Base-by-base conservation (phyloP, 2,113 vertebrate genomes). In the Perca fluviatilis region DNA sequence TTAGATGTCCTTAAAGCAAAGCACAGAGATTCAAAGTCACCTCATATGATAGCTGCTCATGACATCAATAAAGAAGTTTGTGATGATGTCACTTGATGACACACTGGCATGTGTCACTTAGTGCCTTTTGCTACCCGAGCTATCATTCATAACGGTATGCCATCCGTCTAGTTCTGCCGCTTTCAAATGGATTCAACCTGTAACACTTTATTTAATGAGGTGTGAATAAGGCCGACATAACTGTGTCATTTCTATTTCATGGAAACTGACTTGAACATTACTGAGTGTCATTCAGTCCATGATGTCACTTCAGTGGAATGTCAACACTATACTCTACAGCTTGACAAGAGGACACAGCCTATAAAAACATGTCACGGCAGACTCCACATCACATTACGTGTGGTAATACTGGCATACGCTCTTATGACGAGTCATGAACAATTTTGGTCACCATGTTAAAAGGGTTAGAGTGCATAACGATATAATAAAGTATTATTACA, bases 151-250 rank as follows among this genome's bases (percentile, higher is more conserved):
- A 40, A 23, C 36, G 13, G 69, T 21, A 49, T 19, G 8, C 40
- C 19, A 23, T 82, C 53, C 43, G 10, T 64, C 61, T 40, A 15
- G 62, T 50, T n/a, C 11, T 15, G 19, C 43, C 66, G 7, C 15
- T 30, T 5, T 33, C 19, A 3, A 53, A 74, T 27, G 27, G n/a
- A 64, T 46, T 50, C n/a, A 63, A 63, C 49, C 49, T 6, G 19
- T 73, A 67, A 73, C 13, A 23, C 64, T 68, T 56, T 25, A 64
- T 49, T 30, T 62, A 62, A 83, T 80, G 51, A 81, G 74, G 23
- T 61, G 33, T 65, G 64, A 74, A 73, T 49, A 43, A 63, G 57
- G 33, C 50, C 6, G 13, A 51, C 49, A 58, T 58, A 25, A 77
- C 53, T 15, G 23, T n/a, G 64, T 57, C 66, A 68, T 66, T 61